phyloP scores from a whole-genome alignment of 2,888 invertebrate genomes.

The Sphaerophoria taeniata region DNA sequence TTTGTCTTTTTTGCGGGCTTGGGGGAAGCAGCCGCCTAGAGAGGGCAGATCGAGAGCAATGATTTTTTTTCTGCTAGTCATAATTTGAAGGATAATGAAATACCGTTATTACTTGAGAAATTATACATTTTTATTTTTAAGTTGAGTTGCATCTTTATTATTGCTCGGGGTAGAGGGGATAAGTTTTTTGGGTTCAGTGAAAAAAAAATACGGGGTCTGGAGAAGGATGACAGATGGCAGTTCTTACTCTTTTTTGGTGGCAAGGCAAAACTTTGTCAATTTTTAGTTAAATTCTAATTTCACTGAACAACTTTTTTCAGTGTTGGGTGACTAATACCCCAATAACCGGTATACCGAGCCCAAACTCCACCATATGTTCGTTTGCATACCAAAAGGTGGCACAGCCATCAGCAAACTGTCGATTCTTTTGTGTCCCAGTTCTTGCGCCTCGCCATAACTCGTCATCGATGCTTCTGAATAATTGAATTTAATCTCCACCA shows the following conservation, averaged over 20 bases:
- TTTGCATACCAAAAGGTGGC: no score
- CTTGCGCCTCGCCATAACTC: neutral
- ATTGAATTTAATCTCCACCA: slow-evolving; percentile 49
- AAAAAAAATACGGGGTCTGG: neutral
- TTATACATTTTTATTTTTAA: slow-evolving; percentile 7
- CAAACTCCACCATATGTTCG: no score
- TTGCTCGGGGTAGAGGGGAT: neutral
- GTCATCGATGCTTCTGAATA: slow-evolving; percentile 48
- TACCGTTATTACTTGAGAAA: slow-evolving; percentile 59
- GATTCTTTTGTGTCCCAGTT: neutral
- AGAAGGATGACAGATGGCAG: no score
- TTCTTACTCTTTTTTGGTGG: no score
- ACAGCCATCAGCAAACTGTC: neutral
- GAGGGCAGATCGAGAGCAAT: slow-evolving; percentile 21
- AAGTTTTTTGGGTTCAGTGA: neutral
- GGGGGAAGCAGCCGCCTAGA: slow-evolving; percentile 20
- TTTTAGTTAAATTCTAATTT: no score
- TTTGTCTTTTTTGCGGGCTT: slow-evolving; percentile 20
- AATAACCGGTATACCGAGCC: no score
- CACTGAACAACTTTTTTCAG: no score
- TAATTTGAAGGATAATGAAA: slow-evolving; percentile 71
- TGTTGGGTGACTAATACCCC: no score
- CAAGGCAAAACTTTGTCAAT: no score
- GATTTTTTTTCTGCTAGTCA: slow-evolving; percentile 37
- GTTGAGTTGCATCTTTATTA: slow-evolving; percentile 4